Evolutionary conservation across 2,888 invertebrate genomes (phyloP), one percentile per base, ranked within the genome.

Genomic region (Gasteruption jaculator): DNA sequence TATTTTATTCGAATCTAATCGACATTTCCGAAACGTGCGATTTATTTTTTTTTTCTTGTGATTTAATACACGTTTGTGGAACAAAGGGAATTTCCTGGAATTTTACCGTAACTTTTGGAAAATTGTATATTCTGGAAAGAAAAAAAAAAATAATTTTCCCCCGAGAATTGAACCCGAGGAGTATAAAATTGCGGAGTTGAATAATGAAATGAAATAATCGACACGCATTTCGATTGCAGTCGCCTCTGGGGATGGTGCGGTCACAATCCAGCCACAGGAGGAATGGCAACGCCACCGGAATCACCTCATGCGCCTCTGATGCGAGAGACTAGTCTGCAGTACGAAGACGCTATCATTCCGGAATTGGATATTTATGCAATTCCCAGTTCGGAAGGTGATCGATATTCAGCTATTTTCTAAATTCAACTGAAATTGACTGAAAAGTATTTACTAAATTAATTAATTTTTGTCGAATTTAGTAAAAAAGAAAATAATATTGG

Each of bases 331-430:
- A 79, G 83, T 54, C 77, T 82, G 49, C 86, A 87, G 61, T 88
- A 88, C 70, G 87, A 87, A 68, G 86, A 87, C 71, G 73, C 75
- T 33, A 91, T 94, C 66, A 89, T 94, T 53, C 91, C 94, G 36
- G 91, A 92, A 71, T 80, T 92, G 60, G 94, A 95, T 72, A 94
- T 94, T 60, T 95, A 95, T 74, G 94, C 94, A 60, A 91, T 95
- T 70, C 89, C 92, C 56, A 90, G 91, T 71, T 85, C 86, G 72
- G 88, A 91, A 68, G 83, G 90, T 89, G 8, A 31, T 12, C 15
- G 14, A 32, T 38, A 48, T 49, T 18, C n/a, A 4, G 19, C 59
- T 12, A n/a, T 40, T 31, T 34, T 20, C 19, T 10, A 7, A 26
- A 31, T 18, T 6, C 16, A 3, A 6, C 12, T 27, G 35, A 27